Percentiles rank a stretch among this genome's conserved stretches.
These are phyloP conservation scores for Drosophila suboccidentalis DNA, from an alignment of 2,888 invertebrate genomes.

Conservation along the genomic window DNA sequence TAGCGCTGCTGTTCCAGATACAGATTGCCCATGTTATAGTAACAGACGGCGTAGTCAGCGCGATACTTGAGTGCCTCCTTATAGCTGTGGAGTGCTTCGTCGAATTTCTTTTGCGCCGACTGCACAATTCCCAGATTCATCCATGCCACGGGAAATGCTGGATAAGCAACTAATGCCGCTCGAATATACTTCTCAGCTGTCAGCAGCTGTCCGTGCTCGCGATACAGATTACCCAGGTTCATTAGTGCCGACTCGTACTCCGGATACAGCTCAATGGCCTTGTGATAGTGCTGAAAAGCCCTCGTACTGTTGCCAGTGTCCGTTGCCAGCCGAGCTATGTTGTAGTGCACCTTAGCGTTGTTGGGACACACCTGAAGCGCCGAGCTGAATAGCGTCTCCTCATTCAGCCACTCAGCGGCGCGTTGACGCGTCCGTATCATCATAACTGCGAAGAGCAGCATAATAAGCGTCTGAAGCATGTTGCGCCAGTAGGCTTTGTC, in stretches of 20 bases:
- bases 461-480: slow-evolving; percentile 66
- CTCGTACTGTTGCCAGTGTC: slow-evolving; percentile 89
- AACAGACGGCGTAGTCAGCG: slow-evolving; percentile 95
- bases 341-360: slow-evolving; percentile 96
- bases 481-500: slow-evolving; percentile 37
- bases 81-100: slow-evolving; percentile 92
- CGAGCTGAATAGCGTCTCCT: slow-evolving; percentile 91
- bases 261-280: slow-evolving; percentile 94
- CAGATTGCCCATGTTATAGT: slow-evolving; percentile 97
- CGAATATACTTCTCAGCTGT: slow-evolving; percentile 94
- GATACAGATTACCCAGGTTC: slow-evolving; percentile 97
- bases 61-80: slow-evolving; percentile 91
- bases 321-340: slow-evolving; percentile 95
- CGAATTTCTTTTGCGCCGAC: slow-evolving; percentile 89
- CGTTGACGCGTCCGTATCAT: slow-evolving; percentile 87
- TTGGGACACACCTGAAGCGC: slow-evolving; percentile 95
- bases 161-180: slow-evolving; percentile 88
- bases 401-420: slow-evolving; percentile 92
- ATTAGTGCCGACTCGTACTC: slow-evolving; percentile 97
- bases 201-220: slow-evolving; percentile 95
- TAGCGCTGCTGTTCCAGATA: slow-evolving; percentile 92
- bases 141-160: slow-evolving; percentile 98
- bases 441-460: slow-evolving; percentile 72
- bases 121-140: slow-evolving; percentile 99
- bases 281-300: slow-evolving; percentile 92